Evolutionary conservation across 2,888 invertebrate species (phyloP), one percentile per base, ranked within the genome.

Genomic region (Papilio elwesi): DNA sequence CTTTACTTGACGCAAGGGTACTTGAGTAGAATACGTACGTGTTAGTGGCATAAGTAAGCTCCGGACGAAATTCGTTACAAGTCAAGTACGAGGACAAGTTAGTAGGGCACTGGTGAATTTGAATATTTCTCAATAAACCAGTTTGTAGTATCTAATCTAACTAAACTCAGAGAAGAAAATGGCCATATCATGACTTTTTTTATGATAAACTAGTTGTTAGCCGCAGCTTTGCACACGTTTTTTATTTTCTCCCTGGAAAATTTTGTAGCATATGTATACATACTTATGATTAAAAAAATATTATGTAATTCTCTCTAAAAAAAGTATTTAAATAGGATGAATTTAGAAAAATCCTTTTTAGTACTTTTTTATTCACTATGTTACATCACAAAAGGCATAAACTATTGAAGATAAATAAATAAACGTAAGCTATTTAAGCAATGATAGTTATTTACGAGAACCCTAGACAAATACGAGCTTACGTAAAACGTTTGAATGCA

Each of bases 401-500:
- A 51, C 8, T 13, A n/a, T 7, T 11, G 26, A 55, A 55, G 12
- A 26, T 55, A 1, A 12, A 55, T 26, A 55, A 10, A 55, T 26
- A 26, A 55, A 55, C 26, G 12, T 36, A 36, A 7, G 12, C 12
- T 57, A 36, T 26, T 1, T 26, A 26, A 26, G 36, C 12, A 57
- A 59, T 8, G 8, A 59, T 38, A 59, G 26, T 26, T 55, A 57
- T 6, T 55, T 36, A 57, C 36, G 57, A 13, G 13, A 59, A 38
- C 38, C n/a, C 38, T 59, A 12, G 13, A 59, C 59, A 59, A 59
- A 59, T 59, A 59, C 36, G 13, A 59, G 59, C 8, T 38, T 59
- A 59, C 38, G 59, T 59, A 38, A 59, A 59, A 38, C 59, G 59
- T 59, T 59, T 59, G 49, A 64, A 64, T 70, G 63, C 63, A 70